These are phyloP conservation scores for Enoplosus armatus DNA, from an alignment of 2,797 vertebrate species.

Conservation along the genomic window DNA sequence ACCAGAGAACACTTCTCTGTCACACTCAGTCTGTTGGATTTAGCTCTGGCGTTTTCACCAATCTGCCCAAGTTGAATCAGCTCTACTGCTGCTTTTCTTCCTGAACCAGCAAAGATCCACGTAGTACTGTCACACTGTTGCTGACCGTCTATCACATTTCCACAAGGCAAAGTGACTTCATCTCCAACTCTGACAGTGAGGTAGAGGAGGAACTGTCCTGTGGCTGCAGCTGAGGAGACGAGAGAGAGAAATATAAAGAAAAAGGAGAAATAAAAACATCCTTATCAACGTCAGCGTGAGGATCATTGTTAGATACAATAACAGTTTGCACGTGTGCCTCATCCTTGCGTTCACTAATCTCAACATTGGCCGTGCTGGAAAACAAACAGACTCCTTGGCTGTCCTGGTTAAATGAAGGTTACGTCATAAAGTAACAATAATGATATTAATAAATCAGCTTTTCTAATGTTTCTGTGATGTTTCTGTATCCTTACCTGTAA, in stretches of 20 bases:
- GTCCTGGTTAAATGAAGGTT: too few species aligned
- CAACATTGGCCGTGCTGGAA: too few species aligned
- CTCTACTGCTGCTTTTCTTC: rapidly evolving
- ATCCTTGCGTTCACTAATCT: too few species aligned
- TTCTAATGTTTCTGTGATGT: background rate
- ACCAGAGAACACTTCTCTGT: conserved; percentile 29
- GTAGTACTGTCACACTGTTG: background rate
- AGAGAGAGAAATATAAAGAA: too few species aligned
- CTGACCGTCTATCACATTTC: background rate
- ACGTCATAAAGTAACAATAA: too few species aligned
- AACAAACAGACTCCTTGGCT: too few species aligned
- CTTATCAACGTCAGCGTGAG: background rate
- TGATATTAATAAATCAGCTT: too few species aligned
- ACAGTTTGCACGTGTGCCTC: too few species aligned
- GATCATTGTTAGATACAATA: too few species aligned
- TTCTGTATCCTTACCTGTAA: background rate
- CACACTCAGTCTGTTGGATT: conserved; percentile 11
- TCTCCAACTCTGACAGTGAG: background rate
- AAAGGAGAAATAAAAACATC: background rate
- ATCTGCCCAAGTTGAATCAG: background rate
- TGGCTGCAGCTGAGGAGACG: background rate
- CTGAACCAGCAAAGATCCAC: background rate
- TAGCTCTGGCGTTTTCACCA: rapidly evolving
- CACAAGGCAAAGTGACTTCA: background rate
- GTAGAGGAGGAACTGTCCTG: rapidly evolving